Conservation (phyloP, 1,140 invertebrate genomes). For the Microplitis demolitor region DNA sequence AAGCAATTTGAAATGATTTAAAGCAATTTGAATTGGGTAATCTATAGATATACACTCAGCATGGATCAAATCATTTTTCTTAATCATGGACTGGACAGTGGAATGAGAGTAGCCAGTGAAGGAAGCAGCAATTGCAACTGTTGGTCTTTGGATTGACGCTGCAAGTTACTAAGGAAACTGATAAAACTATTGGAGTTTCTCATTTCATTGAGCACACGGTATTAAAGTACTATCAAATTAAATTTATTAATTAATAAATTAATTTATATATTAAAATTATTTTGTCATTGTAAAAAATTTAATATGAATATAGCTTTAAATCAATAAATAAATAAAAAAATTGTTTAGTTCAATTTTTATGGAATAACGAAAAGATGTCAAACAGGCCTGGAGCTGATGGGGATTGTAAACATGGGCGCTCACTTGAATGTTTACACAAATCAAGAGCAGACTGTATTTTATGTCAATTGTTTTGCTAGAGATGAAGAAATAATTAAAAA, state of each 20-base stretch:
- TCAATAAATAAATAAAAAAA: background rate
- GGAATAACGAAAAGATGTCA: constrained; percentile 96
- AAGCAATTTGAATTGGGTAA: no score
- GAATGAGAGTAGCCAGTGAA: constrained; percentile 93
- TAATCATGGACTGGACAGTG: constrained; percentile 80
- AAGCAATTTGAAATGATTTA: no score
- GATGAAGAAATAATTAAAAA: no score
- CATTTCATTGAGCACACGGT: constrained; percentile 99
- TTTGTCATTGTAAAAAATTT: background rate
- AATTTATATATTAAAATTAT: background rate
- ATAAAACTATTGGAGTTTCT: constrained; percentile 97
- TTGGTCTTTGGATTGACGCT: constrained; percentile 99
- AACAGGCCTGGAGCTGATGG: constrained; percentile 92
- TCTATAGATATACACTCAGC: no score
- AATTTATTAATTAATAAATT: background rate
- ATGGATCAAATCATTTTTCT: no score
- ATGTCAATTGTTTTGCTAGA: constrained; percentile 88
- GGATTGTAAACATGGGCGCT: constrained; percentile 99
- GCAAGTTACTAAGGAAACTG: constrained; percentile 94
- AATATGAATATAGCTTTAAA: no score
- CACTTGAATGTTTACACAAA: constrained; percentile 99
- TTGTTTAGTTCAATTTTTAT: constrained; percentile 49
- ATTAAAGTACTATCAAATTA: constrained; percentile 78
- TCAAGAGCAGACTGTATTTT: constrained; percentile 98
- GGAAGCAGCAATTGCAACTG: constrained; percentile 94